Conservation (phyloP, 2,113 vertebrate genomes). For the Suncus etruscus region DNA sequence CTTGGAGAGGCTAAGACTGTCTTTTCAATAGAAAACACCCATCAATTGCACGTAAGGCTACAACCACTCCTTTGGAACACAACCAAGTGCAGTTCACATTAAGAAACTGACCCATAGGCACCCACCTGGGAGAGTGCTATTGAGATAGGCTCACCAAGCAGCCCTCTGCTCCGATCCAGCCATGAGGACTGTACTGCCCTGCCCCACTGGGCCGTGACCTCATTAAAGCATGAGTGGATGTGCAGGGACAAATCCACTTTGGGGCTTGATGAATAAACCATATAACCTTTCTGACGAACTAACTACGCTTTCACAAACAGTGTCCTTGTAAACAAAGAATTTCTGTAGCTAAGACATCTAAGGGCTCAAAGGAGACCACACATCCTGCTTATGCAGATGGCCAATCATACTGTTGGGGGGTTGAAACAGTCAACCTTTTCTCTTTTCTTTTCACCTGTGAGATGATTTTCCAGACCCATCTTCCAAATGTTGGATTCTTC, state of each 20-base stretch:
- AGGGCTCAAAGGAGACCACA: not conserved
- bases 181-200: not conserved
- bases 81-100: no score
- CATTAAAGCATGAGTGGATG: not conserved
- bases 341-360: not conserved
- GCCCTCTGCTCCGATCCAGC: not conserved
- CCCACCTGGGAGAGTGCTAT: no score
- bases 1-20: no score
- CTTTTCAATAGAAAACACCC: no score
- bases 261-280: not conserved
- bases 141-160: not conserved
- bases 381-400: constrained; percentile 24
- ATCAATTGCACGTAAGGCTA: no score
- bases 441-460: not conserved
- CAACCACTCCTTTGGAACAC: no score
- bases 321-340: constrained; percentile 35
- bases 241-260: not conserved
- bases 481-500: not conserved
- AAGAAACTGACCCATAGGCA: no score
- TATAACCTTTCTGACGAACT: not conserved
- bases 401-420: not conserved
- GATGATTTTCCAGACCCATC: not conserved
- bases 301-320: not conserved
- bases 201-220: not conserved
- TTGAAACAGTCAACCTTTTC: constrained; percentile 5